These are phyloP conservation scores for Drosophila fungiperda DNA, from an alignment of 2,888 invertebrate genomes.

Conservation along the genomic window DNA sequence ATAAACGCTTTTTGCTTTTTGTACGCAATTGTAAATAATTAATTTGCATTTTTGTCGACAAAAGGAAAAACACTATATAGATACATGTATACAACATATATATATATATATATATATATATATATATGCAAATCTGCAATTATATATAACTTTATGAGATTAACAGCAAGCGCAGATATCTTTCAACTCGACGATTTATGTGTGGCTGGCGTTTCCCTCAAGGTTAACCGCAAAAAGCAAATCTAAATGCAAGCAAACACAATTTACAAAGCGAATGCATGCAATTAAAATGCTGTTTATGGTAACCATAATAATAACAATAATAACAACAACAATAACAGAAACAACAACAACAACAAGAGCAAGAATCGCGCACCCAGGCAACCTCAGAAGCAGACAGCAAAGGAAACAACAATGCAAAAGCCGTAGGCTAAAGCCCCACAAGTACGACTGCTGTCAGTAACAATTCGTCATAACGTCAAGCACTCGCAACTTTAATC, in stretches of 20 bases:
- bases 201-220: conserved; percentile 47
- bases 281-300: conserved; percentile 75
- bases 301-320: conserved; percentile 40
- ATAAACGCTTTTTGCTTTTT: conserved; percentile 35
- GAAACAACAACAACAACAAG: conserved; percentile 11
- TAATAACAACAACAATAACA: conserved; percentile 21
- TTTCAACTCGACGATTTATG: conserved; percentile 45
- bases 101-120: conserved; percentile 8
- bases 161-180: conserved; percentile 29
- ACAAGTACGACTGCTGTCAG: conserved; percentile 46
- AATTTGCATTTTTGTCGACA: conserved; percentile 40
- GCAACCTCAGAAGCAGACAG: conserved; percentile 39
- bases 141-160: conserved; percentile 7
- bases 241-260: conserved; percentile 20
- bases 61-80: conserved; percentile 24
- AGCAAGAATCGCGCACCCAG: conserved; percentile 33
- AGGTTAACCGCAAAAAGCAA: conserved; percentile 48
- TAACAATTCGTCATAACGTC: conserved; percentile 55
- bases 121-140: conserved; percentile 6
- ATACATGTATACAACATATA: not conserved
- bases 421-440: conserved; percentile 26
- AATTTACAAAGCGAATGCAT: conserved; percentile 59
- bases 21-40: conserved; percentile 48
- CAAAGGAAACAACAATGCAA: conserved; percentile 16
- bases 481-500: conserved; percentile 24